A percentile compares a stretch with the other conserved stretches of the same genome.
Evolutionary conservation across 2,888 invertebrate species (phyloP).

Genomic region (Hydropsyche betteni): DNA sequence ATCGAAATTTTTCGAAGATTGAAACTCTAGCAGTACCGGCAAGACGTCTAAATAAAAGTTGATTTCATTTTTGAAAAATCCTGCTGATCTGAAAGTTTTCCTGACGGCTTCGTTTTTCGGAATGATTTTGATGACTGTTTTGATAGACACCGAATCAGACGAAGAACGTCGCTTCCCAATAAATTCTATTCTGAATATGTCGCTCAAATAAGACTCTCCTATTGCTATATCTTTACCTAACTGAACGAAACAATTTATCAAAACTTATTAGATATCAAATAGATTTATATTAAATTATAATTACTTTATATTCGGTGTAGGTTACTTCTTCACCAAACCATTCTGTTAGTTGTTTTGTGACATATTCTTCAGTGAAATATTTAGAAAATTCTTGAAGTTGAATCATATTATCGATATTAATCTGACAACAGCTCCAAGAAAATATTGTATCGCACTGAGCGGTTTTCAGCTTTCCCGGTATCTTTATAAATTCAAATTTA

Average conservation of each 20-base stretch:
- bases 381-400: constrained; percentile 54
- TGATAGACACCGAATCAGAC: constrained; percentile 57
- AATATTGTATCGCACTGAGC: no score
- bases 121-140: constrained; percentile 72
- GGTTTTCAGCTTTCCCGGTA: no score
- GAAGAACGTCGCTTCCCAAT: constrained; percentile 58
- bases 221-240: constrained; percentile 64
- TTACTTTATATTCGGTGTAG: constrained; percentile 63
- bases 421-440: no score
- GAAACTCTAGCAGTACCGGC: constrained; percentile 62
- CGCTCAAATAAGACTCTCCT: constrained; percentile 77
- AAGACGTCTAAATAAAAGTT: constrained; percentile 69
- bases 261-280: not conserved
- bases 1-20: constrained; percentile 57
- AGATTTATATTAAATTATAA: not conserved
- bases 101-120: constrained; percentile 71
- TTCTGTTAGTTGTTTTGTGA: constrained; percentile 57
- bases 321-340: constrained; percentile 58
- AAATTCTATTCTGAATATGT: constrained; percentile 69
- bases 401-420: no score
- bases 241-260: constrained; percentile 55
- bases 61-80: constrained; percentile 77
- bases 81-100: constrained; percentile 71
- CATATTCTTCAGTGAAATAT: constrained; percentile 57
- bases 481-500: no score